Conservation (phyloP, 2,113 vertebrate species). For the Eretmochelys imbricata region DNA sequence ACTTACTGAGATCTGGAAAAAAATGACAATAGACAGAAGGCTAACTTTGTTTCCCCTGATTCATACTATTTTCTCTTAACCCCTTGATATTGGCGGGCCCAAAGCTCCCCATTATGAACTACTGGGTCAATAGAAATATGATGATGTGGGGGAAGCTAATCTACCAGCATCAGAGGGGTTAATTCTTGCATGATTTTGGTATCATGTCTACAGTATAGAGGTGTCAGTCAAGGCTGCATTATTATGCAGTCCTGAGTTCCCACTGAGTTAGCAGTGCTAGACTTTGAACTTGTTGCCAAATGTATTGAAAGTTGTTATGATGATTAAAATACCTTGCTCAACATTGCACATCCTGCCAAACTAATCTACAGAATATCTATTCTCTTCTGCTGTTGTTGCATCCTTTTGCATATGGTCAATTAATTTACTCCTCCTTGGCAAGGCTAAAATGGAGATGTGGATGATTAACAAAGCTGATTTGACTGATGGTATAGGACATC, state of each 20-base stretch:
- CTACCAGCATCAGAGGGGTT: conserved; percentile 17
- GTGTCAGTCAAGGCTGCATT: not conserved
- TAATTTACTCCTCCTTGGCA: conserved; percentile 80
- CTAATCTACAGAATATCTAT: conserved; percentile 74
- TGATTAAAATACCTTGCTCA: conserved; percentile 69
- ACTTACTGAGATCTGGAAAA: not conserved
- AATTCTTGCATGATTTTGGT: conserved; percentile 37
- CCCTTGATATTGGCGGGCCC: not conserved
- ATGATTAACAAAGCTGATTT: conserved; percentile 82
- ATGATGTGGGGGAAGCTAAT: not conserved
- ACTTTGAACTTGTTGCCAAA: conserved; percentile 63
- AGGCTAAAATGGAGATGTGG: conserved; percentile 80
- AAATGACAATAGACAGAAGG: not conserved
- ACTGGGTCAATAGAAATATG: not conserved
- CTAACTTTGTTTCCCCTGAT: not conserved
- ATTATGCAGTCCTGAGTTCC: not conserved
- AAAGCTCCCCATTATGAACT: not conserved
- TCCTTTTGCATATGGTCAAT: conserved; percentile 77
- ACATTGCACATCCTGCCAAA: conserved; percentile 75
- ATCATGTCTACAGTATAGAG: conserved; percentile 8
- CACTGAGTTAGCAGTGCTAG: not conserved
- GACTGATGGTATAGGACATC: conserved; percentile 83
- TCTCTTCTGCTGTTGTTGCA: conserved; percentile 73
- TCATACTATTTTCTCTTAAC: not conserved
- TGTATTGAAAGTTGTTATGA: conserved; percentile 72